These are phyloP conservation scores for Brachionus manjavacas DNA, from an alignment of 1,140 invertebrate species.

Conservation along the genomic window DNA sequence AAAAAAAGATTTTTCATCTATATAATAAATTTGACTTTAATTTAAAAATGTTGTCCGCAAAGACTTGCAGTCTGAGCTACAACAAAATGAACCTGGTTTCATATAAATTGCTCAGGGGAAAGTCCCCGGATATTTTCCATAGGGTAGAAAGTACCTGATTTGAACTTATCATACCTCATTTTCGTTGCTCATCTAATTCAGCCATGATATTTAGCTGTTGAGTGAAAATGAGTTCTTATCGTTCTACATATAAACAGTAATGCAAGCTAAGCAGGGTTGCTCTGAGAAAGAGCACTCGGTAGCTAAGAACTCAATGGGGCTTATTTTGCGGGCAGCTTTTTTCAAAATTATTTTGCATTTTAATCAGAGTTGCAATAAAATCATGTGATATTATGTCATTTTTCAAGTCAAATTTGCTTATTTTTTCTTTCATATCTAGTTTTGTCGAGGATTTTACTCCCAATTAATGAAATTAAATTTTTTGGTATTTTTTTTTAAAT, in stretches of 20 bases:
- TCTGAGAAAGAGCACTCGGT: not conserved
- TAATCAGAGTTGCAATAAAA: no score
- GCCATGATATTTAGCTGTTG: conserved; percentile 36
- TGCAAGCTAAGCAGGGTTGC: conserved; percentile 25
- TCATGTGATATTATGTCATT: no score
- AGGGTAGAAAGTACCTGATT: conserved; percentile 38
- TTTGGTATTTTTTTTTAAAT: no score
- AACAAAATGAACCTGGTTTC: conserved; percentile 32
- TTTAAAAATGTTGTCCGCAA: not conserved
- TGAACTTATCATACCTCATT: conserved; percentile 36
- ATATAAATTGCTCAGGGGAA: conserved; percentile 33
- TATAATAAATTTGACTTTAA: not conserved
- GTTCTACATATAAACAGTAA: conserved; percentile 20
- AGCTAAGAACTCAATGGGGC: conserved; percentile 40
- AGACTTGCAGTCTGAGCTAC: conserved; percentile 40
- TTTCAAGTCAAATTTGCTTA: no score
- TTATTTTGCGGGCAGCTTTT: conserved; percentile 33
- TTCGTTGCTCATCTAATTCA: conserved; percentile 9
- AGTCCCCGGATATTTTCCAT: conserved; percentile 31
- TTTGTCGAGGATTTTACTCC: no score
- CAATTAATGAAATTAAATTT: no score
- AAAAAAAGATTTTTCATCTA: not conserved
- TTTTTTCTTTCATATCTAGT: no score
- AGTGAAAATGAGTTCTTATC: conserved; percentile 35
- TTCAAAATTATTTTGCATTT: not conserved